These are phyloP conservation scores for Allygus modestus DNA, from an alignment of 2,888 invertebrate genomes.

Conservation along the genomic window DNA sequence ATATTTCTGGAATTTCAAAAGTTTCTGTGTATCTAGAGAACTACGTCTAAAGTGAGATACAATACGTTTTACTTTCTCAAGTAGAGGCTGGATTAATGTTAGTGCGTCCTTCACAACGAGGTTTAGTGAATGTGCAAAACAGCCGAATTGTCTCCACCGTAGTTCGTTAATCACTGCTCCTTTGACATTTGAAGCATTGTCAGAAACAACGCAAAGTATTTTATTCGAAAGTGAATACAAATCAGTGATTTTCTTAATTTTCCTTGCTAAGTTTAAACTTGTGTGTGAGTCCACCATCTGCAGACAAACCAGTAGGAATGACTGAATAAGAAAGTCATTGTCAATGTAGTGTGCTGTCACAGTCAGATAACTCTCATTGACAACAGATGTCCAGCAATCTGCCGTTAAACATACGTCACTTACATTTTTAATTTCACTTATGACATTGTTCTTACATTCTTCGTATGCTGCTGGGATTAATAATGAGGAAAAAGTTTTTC, in stretches of 20 bases:
- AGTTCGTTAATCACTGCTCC: constrained; percentile 33
- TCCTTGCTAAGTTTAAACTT: constrained; percentile 22
- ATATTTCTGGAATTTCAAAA: constrained; percentile 24
- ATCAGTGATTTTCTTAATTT: constrained; percentile 34
- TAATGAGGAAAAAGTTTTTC: constrained; percentile 10
- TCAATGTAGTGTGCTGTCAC: constrained; percentile 52
- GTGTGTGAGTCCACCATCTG: constrained; percentile 36
- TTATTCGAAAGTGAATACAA: not conserved
- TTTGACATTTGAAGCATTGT: constrained; percentile 52
- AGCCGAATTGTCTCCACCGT: constrained; percentile 55
- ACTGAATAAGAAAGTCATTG: constrained; percentile 36
- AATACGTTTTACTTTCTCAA: constrained; percentile 11
- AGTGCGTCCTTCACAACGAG: constrained; percentile 39
- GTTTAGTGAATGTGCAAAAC: constrained; percentile 56
- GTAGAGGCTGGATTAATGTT: not conserved
- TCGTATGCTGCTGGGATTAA: constrained; percentile 54
- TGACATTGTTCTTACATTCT: not conserved
- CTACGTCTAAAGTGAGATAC: constrained; percentile 27
- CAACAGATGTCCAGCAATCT: constrained; percentile 48
- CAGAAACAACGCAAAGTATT: not conserved
- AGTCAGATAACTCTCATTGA: constrained; percentile 50
- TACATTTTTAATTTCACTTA: not conserved
- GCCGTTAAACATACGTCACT: constrained; percentile 45
- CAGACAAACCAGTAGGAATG: constrained; percentile 18
- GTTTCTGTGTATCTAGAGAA: constrained; percentile 15